phyloP scores from a whole-genome alignment of 1,140 invertebrate species.

The Penaeus vannamei region DNA sequence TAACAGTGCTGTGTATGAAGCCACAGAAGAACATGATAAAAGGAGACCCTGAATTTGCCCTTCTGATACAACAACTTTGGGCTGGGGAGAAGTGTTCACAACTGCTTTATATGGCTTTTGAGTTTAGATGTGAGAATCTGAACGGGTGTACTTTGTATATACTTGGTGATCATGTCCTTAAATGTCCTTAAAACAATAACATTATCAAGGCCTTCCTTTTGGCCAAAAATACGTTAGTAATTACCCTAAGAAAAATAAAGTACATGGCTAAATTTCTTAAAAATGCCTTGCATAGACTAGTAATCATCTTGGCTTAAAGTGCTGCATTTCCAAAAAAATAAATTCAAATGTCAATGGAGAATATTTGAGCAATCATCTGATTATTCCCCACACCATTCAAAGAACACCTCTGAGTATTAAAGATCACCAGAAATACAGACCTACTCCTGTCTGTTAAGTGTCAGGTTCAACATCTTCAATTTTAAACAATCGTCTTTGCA shows the following conservation, averaged over 20 bases:
- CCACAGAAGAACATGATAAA: constrained; percentile 40
- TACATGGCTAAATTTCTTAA: constrained; percentile 58
- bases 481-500: constrained; percentile 56
- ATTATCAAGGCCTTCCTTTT: constrained; percentile 61
- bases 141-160: constrained; percentile 64
- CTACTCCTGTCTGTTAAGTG: constrained; percentile 46
- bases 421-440: constrained; percentile 60
- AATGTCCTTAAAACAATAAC: constrained; percentile 64
- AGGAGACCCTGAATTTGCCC: constrained; percentile 39
- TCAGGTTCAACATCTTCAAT: constrained; percentile 54
- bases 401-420: constrained; percentile 61
- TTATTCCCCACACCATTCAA: constrained; percentile 62
- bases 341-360: constrained; percentile 57
- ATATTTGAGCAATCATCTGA: constrained; percentile 64
- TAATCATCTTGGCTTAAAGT: constrained; percentile 64
- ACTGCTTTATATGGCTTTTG: constrained; percentile 59
- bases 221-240: constrained; percentile 61
- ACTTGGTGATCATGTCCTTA: constrained; percentile 59
- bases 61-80: constrained; percentile 58
- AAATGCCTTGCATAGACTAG: constrained; percentile 62
- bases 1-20: constrained; percentile 25
- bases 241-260: constrained; percentile 62
- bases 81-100: constrained; percentile 60
- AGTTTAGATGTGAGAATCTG: constrained; percentile 64
- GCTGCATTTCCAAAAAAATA: constrained; percentile 53